A percentile compares a stretch with the other conserved stretches of the same genome.
phyloP scores from a whole-genome alignment of 2,888 invertebrate species.

The Volucella zonaria region DNA sequence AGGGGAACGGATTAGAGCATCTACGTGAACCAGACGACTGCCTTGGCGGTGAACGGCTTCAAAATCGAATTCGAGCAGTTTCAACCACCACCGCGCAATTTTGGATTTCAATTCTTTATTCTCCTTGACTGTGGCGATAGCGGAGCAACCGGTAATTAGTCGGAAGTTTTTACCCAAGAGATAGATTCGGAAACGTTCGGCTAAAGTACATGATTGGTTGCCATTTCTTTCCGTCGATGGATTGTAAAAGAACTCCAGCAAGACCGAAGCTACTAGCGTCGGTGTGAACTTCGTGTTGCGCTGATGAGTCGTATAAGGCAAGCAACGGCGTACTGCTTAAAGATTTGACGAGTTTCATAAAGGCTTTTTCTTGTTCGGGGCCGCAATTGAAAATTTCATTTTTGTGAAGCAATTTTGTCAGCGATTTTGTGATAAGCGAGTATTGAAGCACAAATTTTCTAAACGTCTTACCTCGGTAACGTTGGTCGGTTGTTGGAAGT shows the following conservation, averaged over 20 bases:
- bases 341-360: slow-evolving; percentile 18
- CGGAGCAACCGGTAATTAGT: slow-evolving; percentile 54
- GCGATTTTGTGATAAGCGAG: slow-evolving; percentile 42
- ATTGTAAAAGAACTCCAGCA: slow-evolving; percentile 42
- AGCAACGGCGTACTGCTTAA: background rate
- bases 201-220: slow-evolving; percentile 59
- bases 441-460: slow-evolving; percentile 56
- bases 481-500: slow-evolving; percentile 55
- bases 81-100: no score
- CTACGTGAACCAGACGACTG: no score
- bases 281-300: slow-evolving; percentile 54
- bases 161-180: slow-evolving; percentile 75
- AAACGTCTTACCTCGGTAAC: slow-evolving; percentile 46
- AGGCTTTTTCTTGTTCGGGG: slow-evolving; percentile 15
- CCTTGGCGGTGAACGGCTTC: no score
- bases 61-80: no score
- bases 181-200: slow-evolving; percentile 78
- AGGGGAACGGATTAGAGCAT: no score
- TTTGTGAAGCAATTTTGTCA: slow-evolving; percentile 17
- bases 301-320: slow-evolving; percentile 25
- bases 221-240: slow-evolving; percentile 36
- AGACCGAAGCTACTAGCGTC: slow-evolving; percentile 34
- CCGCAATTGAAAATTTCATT: slow-evolving; percentile 32
- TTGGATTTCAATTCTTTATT: no score
- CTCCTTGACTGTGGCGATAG: background rate